Evolutionary conservation across 2,888 invertebrate genomes (phyloP), one percentile per base, ranked within the genome.

Genomic region (Eupithecia tripunctaria): DNA sequence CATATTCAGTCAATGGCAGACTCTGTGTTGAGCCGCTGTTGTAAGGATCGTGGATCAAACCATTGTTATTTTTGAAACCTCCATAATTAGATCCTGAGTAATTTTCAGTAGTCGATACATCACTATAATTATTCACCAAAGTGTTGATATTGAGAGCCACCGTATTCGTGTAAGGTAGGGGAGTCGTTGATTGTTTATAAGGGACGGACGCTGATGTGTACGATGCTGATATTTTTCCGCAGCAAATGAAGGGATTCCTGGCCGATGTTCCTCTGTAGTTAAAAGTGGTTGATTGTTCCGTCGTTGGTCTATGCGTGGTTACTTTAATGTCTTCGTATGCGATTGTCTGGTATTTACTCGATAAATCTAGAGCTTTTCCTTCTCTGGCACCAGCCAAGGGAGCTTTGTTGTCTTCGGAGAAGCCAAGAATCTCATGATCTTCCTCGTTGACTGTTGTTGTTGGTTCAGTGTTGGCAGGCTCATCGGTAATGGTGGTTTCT

Each of bases 401-500:
- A 29, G 85, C 84, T 85, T 93, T 93, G 65, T 92, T 88, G 72
- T 94, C 97, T 84, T 97, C 97, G 2, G 97, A 97, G 84, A 97
- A 97, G 74, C 97, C 97, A 68, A 97, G 86, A 29, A 97, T 96
- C 90, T 97, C 97, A 78, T 97, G 96, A 78, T 97, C 97, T 79
- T 96, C 97, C 80, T 96, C 96, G 70, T 96, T 95, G 0, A 95
- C 92, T 0, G 95, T 95, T 2, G 95, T 95, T 0, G 95, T 95
- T 76, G 95, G 95, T 81, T 96, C 95, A 7, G 96, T 95, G 67
- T 92, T 94, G 79, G 89, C 70, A 66, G 87, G 82, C 71, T 91
- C 91, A 79, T 92, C 92, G 29, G 86, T 90, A 14, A n/a, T n/a
- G n/a, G n/a, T n/a, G n/a, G 85, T 86, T 4, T 91, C 84, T 74